A percentile compares a stretch with the other conserved stretches of the same genome.
phyloP scores from a whole-genome alignment of 2,113 vertebrate species.

The Phodopus roborovskii region DNA sequence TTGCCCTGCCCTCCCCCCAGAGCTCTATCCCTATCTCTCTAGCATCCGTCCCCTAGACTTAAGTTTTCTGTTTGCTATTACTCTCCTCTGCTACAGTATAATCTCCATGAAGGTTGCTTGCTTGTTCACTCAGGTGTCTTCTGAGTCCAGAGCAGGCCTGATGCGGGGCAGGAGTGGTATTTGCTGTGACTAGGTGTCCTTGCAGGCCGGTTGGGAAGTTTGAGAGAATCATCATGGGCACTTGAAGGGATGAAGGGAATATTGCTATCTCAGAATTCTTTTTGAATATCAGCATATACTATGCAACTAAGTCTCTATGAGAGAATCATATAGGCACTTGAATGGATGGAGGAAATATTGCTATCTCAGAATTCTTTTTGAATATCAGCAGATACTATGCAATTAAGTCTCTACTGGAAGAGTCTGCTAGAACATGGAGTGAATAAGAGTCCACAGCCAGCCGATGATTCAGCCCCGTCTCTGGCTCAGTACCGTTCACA shows the following conservation, averaged over 20 bases:
- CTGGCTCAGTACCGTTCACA: not conserved
- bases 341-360: too few species aligned
- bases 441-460: not conserved
- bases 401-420: not conserved
- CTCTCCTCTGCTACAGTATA: not conserved
- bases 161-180: rapidly evolving
- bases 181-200: not conserved
- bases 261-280: not conserved
- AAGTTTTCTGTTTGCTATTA: not conserved
- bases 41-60: not conserved
- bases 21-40: not conserved
- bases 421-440: not conserved
- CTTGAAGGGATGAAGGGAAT: not conserved
- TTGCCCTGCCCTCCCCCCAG: too few species aligned
- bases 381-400: not conserved
- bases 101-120: not conserved
- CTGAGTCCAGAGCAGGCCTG: not conserved
- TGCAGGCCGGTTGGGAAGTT: not conserved
- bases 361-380: not conserved
- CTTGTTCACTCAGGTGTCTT: not conserved
- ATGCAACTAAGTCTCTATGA: not conserved
- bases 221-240: not conserved
- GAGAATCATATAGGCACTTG: not conserved
- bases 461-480: not conserved
- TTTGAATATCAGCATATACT: not conserved